Conservation (phyloP, 2,888 invertebrate genomes). For the Pollenia griseotomentosa region DNA sequence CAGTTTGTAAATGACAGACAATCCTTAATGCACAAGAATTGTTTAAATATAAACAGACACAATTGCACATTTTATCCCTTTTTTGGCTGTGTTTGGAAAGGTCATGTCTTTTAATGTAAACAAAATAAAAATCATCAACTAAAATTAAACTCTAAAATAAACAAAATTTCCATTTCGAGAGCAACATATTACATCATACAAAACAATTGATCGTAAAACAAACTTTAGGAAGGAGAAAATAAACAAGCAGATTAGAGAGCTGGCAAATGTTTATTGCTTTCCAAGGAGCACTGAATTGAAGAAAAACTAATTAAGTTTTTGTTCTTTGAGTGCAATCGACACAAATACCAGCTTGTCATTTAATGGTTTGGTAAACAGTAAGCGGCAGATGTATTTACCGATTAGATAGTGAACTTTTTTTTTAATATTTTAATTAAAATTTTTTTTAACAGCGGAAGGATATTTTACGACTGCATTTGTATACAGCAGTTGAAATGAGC, state of each 20-base stretch:
- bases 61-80: neutral
- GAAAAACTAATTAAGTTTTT: slow-evolving; percentile 13
- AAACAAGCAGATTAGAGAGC: neutral
- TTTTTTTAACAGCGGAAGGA: neutral
- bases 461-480: neutral
- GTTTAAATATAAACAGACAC: slow-evolving; percentile 26
- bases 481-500: neutral
- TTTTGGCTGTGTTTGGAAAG: slow-evolving; percentile 38
- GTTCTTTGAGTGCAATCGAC: slow-evolving; percentile 19
- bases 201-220: neutral
- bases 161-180: slow-evolving; percentile 30
- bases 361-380: slow-evolving; percentile 42
- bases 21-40: slow-evolving; percentile 27
- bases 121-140: slow-evolving; percentile 7
- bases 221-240: neutral
- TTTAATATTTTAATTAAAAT: slow-evolving; percentile 39
- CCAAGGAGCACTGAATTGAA: neutral
- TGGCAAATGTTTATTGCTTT: slow-evolving; percentile 1
- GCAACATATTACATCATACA: slow-evolving; percentile 17
- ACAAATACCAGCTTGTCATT: slow-evolving; percentile 40
- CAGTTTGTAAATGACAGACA: slow-evolving; percentile 29
- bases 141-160: slow-evolving; percentile 15
- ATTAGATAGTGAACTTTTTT: slow-evolving; percentile 48
- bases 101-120: slow-evolving; percentile 68
- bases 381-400: slow-evolving; percentile 46